phyloP scores from a whole-genome alignment of 2,888 invertebrate species.

The Entomobrya proxima region DNA sequence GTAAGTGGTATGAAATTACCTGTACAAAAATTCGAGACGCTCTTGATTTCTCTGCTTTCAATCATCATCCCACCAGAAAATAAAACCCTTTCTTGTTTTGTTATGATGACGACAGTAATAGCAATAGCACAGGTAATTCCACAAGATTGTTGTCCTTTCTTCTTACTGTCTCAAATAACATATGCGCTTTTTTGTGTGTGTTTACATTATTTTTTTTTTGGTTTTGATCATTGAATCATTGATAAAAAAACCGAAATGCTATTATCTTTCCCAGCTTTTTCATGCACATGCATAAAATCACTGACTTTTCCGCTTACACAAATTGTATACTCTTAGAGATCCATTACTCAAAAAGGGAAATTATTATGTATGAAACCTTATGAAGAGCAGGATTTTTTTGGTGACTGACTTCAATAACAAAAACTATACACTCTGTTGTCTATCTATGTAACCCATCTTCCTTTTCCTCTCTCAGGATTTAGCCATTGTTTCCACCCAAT shows the following conservation, averaged over 20 bases:
- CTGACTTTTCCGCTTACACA: neutral
- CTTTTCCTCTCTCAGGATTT: neutral
- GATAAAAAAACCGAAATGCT: conserved; percentile 19
- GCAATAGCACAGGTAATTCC: neutral
- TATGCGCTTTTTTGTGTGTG: neutral
- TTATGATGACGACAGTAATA: no score
- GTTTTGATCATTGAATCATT: conserved; percentile 14
- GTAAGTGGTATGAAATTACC: conserved; percentile 4
- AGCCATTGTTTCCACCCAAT: conserved; percentile 45
- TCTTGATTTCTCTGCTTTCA: conserved; percentile 1
- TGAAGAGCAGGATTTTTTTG: neutral
- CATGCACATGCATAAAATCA: neutral
- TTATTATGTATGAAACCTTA: neutral
- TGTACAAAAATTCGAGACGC: no score
- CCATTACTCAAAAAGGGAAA: neutral
- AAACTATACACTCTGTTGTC: neutral
- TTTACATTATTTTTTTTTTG: conserved; percentile 5
- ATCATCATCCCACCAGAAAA: neutral
- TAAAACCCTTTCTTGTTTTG: neutral
- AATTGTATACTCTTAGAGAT: neutral
- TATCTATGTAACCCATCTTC: neutral
- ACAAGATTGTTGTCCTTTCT: neutral
- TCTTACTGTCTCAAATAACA: neutral
- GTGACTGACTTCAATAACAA: conserved; percentile 45
- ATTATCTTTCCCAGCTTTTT: no score